Evolutionary conservation across 2,113 vertebrate genomes (phyloP), one percentile per base, ranked within the genome.

Genomic region (Oostethus manadensis): DNA sequence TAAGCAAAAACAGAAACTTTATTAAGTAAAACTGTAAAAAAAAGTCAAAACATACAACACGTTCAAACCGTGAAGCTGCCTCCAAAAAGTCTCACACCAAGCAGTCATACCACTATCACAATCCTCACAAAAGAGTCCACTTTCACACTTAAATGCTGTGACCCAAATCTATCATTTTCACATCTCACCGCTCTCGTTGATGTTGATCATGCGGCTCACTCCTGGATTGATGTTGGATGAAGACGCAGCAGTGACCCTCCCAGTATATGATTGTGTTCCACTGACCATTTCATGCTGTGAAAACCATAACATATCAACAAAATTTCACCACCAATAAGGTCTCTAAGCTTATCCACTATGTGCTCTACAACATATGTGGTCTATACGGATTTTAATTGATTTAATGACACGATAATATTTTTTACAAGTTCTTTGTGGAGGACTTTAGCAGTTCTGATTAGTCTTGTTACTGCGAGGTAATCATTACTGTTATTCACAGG

Each of bases 121-220:
- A 61, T 29, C 50, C 13, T 56, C 62, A 64, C 76, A 77, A 61
- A 57, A 80, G 66, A 58, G 71, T 64, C 62, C 35, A 49, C 21
- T 64, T 65, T 15, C 49, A 59, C 48, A 13, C 15, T 20, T 16
- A 1, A 68, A 59, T 38, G 47, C 18, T 2, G 22, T 58, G 60
- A 47, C 22, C 3, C 16, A 23, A 49, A 50, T 11, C 42, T 40
- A 38, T 20, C 16, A 18, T 48, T 21, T 45, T 40, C n/a, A 15
- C 13, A 1, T 90, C 93, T 92, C 76, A 99, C 96, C 91, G 2
- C 91, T 93, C 70, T 91, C 81, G 9, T 90, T 92, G 4, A 89
- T 93, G 63, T 85, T 89, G 81, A 94, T 74, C 71, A 90, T 91
- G 85, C 91, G 96, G 60, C 93, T 95, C 18, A 93, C 88, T 71